A percentile compares a stretch with the other conserved stretches of the same genome.
phyloP scores from a whole-genome alignment of 2,113 vertebrate genomes.

The Muscicapa adusta region DNA sequence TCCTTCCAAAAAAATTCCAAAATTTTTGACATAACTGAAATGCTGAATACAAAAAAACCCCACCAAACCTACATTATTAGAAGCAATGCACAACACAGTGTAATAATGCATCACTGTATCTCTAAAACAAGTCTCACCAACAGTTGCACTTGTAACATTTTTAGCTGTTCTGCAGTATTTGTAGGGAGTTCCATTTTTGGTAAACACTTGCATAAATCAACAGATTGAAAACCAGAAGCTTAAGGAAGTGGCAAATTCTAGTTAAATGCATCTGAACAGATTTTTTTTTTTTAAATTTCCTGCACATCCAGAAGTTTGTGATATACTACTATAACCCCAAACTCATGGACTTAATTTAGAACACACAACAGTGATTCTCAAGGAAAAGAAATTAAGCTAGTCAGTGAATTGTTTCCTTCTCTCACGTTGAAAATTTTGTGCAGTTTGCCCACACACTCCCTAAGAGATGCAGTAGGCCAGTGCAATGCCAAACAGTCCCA shows the following conservation, averaged over 20 bases:
- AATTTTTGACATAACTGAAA: neutral
- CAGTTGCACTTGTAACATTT: neutral
- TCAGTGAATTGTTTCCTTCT: neutral
- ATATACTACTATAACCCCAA: neutral
- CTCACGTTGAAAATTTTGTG: neutral
- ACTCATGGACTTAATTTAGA: neutral
- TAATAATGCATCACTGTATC: neutral
- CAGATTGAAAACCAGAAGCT: neutral
- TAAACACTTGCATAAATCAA: neutral
- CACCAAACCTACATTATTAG: neutral
- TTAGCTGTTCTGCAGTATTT: neutral
- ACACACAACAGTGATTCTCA: neutral
- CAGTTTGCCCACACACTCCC: neutral
- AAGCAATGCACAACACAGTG: neutral
- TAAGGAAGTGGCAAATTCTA: neutral
- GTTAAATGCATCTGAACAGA: neutral
- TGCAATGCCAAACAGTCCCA: neutral
- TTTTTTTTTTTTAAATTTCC: neutral
- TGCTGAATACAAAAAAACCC: neutral
- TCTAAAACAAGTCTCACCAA: neutral
- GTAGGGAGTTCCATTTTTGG: neutral
- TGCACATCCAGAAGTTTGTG: neutral
- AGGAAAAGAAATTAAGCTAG: neutral
- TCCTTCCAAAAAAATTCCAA: neutral
- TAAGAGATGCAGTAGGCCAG: neutral